These are phyloP conservation scores for Sericinus montela DNA, from an alignment of 2,888 invertebrate species.

Conservation along the genomic window DNA sequence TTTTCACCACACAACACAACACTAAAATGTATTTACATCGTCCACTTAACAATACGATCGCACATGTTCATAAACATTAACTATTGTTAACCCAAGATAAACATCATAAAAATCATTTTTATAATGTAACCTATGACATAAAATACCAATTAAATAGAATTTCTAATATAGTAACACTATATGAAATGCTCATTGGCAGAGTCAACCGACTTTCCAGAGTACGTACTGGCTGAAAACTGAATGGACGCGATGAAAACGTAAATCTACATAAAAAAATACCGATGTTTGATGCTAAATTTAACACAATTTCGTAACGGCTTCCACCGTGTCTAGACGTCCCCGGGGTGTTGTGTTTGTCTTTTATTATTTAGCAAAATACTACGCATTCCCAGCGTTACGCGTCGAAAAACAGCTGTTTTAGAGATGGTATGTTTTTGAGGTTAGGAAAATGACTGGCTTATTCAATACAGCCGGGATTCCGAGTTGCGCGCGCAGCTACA, in stretches of 20 bases:
- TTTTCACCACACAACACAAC: conserved; percentile 39
- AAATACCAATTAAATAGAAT: conserved; percentile 20
- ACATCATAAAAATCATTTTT: conserved; percentile 5
- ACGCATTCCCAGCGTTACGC: conserved; percentile 31
- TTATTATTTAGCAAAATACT: conserved; percentile 35
- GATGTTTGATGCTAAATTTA: conserved; percentile 64
- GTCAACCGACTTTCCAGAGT: conserved; percentile 24
- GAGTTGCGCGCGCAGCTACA: conserved; percentile 65
- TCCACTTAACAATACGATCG: conserved; percentile 47
- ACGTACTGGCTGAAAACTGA: conserved; percentile 63
- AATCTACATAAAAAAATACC: conserved; percentile 48
- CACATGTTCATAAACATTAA: conserved; percentile 25
- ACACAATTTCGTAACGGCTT: conserved; percentile 66
- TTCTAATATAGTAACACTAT: conserved; percentile 19
- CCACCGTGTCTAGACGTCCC: conserved; percentile 47
- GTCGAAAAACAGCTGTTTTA: conserved; percentile 62
- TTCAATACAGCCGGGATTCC: conserved; percentile 57
- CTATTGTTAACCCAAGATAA: conserved; percentile 29
- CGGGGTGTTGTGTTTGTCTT: conserved; percentile 33
- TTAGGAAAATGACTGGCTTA: conserved; percentile 67
- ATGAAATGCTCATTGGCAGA: conserved; percentile 19
- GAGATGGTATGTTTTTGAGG: conserved; percentile 49
- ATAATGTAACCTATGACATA: conserved; percentile 36
- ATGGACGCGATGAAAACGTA: conserved; percentile 65
- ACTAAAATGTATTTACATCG: conserved; percentile 40